phyloP scores from a whole-genome alignment of 2,113 vertebrate species.

The Accipiter virgatus region DNA sequence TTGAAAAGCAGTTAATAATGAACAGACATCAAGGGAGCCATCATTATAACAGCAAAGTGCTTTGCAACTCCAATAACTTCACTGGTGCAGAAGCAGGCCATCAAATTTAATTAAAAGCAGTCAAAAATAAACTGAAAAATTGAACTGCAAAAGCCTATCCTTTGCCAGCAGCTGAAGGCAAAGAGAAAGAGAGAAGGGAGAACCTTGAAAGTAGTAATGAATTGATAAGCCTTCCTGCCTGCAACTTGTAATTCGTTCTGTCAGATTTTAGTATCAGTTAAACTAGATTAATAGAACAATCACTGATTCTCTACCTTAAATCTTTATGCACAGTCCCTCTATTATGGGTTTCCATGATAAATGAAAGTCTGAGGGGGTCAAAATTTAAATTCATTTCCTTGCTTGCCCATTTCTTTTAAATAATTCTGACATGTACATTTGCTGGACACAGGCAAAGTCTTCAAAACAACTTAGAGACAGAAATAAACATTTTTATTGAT shows the following conservation, averaged over 20 bases:
- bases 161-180: constrained; percentile 72
- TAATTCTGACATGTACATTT: constrained; percentile 43
- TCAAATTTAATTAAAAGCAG: constrained; percentile 85
- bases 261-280: constrained; percentile 75
- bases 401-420: constrained; percentile 46
- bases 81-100: constrained; percentile 69
- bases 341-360: constrained; percentile 34
- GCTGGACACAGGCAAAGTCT: neutral
- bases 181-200: constrained; percentile 45
- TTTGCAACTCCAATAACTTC: constrained; percentile 74
- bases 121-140: constrained; percentile 81
- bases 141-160: constrained; percentile 70
- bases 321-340: constrained; percentile 19
- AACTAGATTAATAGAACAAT: constrained; percentile 75
- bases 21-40: constrained; percentile 76
- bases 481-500: constrained; percentile 43
- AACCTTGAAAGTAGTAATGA: constrained; percentile 73
- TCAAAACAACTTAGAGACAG: constrained; percentile 19
- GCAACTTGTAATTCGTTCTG: constrained; percentile 69
- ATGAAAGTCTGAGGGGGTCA: constrained; percentile 54
- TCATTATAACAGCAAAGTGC: constrained; percentile 76
- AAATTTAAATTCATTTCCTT: constrained; percentile 63
- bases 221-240: constrained; percentile 70
- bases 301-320: constrained; percentile 66
- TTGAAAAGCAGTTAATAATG: constrained; percentile 80